Conservation (phyloP, 1,140 invertebrate genomes). For the Cephus cinctus region DNA sequence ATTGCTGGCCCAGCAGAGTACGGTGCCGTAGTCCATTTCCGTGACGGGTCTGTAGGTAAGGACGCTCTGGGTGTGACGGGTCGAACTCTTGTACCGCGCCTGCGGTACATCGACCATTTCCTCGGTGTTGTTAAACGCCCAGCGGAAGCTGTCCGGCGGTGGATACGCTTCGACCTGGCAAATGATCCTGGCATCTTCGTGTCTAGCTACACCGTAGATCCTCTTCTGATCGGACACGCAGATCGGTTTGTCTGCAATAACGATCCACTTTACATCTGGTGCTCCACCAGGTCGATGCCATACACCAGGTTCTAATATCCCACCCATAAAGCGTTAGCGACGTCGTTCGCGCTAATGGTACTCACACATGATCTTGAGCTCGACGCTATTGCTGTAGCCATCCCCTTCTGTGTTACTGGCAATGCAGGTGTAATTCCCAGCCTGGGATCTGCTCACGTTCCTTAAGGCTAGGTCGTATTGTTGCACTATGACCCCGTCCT, state of each 20-base stretch:
- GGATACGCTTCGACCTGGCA: slow-evolving; percentile 88
- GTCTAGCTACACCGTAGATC: slow-evolving; percentile 81
- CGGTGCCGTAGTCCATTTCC: slow-evolving; percentile 72
- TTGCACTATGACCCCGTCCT: slow-evolving; percentile 79
- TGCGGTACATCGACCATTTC: slow-evolving; percentile 75
- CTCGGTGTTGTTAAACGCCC: slow-evolving; percentile 88
- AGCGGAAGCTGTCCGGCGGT: slow-evolving; percentile 77
- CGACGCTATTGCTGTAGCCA: slow-evolving; percentile 75
- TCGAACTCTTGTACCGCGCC: slow-evolving; percentile 61
- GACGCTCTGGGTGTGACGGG: slow-evolving; percentile 65
- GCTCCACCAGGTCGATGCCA: too few relatives aligned
- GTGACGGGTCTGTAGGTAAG: slow-evolving; percentile 78
- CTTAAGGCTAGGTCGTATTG: slow-evolving; percentile 78
- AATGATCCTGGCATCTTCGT: slow-evolving; percentile 75
- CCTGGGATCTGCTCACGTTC: slow-evolving; percentile 72
- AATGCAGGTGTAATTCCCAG: slow-evolving; percentile 84
- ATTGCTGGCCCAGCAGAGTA: slow-evolving; percentile 68
- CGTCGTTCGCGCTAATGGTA: too few relatives aligned
- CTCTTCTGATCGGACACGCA: slow-evolving; percentile 76
- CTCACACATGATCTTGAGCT: slow-evolving; percentile 89
- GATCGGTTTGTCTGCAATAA: slow-evolving; percentile 76
- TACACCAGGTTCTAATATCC: too few relatives aligned
- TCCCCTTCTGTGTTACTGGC: slow-evolving; percentile 88
- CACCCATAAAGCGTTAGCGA: too few relatives aligned
- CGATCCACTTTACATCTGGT: background rate